Evolutionary conservation across 2,113 vertebrate genomes (phyloP).

Genomic region (Zosterops pallidus): DNA sequence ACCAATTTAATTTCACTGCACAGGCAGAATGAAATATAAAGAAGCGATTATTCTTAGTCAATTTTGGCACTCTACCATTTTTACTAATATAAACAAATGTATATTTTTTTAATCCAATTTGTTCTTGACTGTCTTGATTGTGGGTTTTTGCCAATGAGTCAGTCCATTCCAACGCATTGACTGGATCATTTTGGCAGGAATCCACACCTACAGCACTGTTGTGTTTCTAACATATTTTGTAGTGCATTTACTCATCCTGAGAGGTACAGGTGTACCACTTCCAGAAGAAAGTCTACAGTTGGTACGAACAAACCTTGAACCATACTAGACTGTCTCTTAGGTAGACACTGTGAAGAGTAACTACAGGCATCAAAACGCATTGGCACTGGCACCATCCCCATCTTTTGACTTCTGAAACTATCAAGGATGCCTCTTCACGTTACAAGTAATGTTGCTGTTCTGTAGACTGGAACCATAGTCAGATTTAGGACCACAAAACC

Average conservation of each 20-base stretch:
- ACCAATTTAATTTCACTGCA: conserved; percentile 50
- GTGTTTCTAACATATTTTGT: neutral
- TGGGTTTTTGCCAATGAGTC: conserved; percentile 22
- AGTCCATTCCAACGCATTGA: neutral
- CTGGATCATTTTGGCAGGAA: conserved; percentile 11
- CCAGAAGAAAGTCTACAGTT: neutral
- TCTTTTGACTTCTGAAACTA: neutral
- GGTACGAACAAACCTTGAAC: neutral
- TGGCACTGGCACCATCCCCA: neutral
- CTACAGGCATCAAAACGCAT: neutral
- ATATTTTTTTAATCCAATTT: conserved; percentile 36
- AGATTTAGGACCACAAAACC: neutral
- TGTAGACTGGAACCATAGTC: neutral
- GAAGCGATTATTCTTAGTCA: conserved; percentile 47
- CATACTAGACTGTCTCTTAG: neutral
- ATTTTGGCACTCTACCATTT: conserved; percentile 39
- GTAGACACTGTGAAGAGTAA: neutral
- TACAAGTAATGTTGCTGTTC: neutral
- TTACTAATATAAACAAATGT: conserved; percentile 51
- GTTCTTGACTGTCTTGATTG: conserved; percentile 1
- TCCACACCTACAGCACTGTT: neutral
- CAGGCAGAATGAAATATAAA: conserved; percentile 29
- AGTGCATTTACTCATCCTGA: neutral
- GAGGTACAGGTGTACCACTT: accelerated
- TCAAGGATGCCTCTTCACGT: neutral